Evolutionary conservation across 37 sponge, comb jelly and placozoan genomes (phyloP), one percentile per base, ranked within the genome.

Genomic region (Halisarca cf. caerulea): DNA sequence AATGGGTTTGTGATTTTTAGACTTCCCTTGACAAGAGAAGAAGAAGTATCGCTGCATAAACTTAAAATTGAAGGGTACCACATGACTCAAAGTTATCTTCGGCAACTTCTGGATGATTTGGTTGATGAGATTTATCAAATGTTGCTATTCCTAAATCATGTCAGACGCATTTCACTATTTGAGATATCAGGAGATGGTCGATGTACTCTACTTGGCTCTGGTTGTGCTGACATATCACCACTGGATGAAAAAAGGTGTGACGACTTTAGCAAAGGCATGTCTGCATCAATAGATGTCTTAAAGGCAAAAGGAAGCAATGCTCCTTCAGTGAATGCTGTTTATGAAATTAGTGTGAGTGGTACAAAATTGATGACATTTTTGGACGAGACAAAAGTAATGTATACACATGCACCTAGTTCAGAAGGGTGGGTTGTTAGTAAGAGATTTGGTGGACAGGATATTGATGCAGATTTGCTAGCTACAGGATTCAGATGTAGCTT

Each of bases 1-100:
- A 81, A 83, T 61, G 91, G 88, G 3, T 86, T 59, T 84, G 88
- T 87, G 39, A 80, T 91, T 55, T 91, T 91, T 43, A 35, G 91
- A 8, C 38, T 91, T 7, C 91, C 91, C 14, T 42, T 91, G 20
- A 81, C 80, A 30, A 86, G 87, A 54, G 35, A 44, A 14, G 41
- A 44, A 6, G 64, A 62, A 15, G 64, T 62, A 62, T n/a, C n/a
- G n/a, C 15, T 62, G 30, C 51, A 6, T 14, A 62, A 62, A 23
- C 6, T 20, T 8, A n/a, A 20, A 62, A 62, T 20, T n/a, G 15
- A 62, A 62, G 69, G 69, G 15, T 68, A 34, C 32, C 23, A 79
- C 15, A 79, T 79, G 80, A 41, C 9, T 59, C 20, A 55, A 34
- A 20, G 32, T 34, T 3, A 83, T 32, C 20, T 90, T 36, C 15